phyloP scores from a whole-genome alignment of 2,797 vertebrate species.

The Gouania willdenowi region DNA sequence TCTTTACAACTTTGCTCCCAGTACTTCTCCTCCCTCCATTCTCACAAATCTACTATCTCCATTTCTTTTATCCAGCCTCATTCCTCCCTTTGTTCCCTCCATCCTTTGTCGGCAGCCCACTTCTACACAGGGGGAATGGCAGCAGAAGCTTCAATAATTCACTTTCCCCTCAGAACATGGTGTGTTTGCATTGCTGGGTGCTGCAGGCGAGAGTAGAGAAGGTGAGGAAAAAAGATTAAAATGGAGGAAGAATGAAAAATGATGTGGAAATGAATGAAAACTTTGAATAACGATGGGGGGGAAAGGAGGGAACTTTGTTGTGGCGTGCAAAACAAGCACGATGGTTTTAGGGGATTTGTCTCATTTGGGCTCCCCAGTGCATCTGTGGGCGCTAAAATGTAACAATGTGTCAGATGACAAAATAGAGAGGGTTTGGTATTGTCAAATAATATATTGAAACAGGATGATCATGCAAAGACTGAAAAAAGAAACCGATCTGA shows the following conservation, averaged over 20 bases:
- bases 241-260: conserved; percentile 60
- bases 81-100: conserved; percentile 30
- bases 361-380: conserved; percentile 1
- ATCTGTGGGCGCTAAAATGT: conserved; percentile 4
- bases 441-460: conserved; percentile 9
- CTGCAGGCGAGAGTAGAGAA: conserved; percentile 65
- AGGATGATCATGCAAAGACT: background rate
- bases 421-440: background rate
- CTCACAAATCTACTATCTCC: conserved; percentile 43
- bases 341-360: conserved; percentile 3
- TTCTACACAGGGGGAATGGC: conserved; percentile 60
- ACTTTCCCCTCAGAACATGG: conserved; percentile 71
- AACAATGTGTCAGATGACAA: conserved; percentile 12
- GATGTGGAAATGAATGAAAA: conserved; percentile 57
- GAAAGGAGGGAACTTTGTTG: conserved; percentile 19
- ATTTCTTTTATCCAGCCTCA: conserved; percentile 37
- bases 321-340: background rate
- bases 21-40: conserved; percentile 13
- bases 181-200: conserved; percentile 73
- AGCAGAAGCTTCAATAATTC: conserved; percentile 71
- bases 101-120: conserved; percentile 56
- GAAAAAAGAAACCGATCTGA: conserved; percentile 9
- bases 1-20: conserved; percentile 20
- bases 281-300: conserved; percentile 38
- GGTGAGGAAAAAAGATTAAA: conserved; percentile 61